Conservation (phyloP, 2,888 invertebrate genomes). For the Melieria picta region DNA sequence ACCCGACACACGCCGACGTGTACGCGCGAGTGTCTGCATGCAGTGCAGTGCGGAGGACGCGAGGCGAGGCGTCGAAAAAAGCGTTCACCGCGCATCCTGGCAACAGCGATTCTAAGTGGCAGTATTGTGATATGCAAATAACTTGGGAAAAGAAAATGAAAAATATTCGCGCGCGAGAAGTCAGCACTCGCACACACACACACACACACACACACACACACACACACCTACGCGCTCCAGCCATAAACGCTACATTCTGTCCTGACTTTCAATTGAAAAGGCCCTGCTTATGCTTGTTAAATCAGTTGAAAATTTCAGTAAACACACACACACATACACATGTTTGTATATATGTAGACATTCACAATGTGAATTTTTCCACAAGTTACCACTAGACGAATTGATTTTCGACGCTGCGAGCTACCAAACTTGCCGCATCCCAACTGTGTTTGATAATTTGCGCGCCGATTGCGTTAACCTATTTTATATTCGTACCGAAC, state of each 20-base stretch:
- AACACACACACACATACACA: too few relatives aligned
- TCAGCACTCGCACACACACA: neutral
- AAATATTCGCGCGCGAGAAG: neutral
- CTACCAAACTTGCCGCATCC: too few relatives aligned
- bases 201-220: neutral
- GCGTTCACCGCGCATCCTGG: neutral
- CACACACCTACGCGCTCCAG: neutral
- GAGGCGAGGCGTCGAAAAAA: conserved; percentile 4
- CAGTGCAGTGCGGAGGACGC: neutral
- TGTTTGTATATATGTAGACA: too few relatives aligned
- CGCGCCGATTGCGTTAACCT: too few relatives aligned
- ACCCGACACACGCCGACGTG: neutral
- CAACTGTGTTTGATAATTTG: too few relatives aligned
- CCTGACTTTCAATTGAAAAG: conserved; percentile 18
- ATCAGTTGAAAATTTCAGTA: conserved; percentile 33
- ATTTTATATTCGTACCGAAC: too few relatives aligned
- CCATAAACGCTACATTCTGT: neutral
- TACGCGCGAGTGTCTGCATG: neutral
- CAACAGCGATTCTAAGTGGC: conserved; percentile 16
- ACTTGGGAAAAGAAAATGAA: conserved; percentile 14
- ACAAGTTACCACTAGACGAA: too few relatives aligned
- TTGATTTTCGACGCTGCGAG: too few relatives aligned
- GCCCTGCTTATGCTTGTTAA: conserved; percentile 25
- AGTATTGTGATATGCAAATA: conserved; percentile 37
- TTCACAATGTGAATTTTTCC: too few relatives aligned